Conservation (phyloP, 1,140 invertebrate species). For the Drosophila oshimai region DNA sequence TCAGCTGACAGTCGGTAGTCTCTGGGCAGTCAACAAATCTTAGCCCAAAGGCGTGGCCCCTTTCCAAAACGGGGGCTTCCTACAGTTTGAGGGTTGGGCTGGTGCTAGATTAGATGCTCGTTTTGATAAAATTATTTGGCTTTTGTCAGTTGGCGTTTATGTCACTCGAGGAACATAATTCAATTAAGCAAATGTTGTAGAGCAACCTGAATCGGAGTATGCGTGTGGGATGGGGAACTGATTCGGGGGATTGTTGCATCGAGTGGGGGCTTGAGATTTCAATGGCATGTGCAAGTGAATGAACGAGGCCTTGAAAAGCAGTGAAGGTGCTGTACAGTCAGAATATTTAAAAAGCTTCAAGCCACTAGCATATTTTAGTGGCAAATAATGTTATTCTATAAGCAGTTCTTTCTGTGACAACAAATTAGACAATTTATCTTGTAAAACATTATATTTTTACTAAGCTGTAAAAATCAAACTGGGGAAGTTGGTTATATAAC, state of each 20-base stretch:
- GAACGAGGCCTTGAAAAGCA: conserved; percentile 26
- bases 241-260: conserved; percentile 25
- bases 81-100: conserved; percentile 26
- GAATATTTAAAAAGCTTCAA: background rate
- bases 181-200: conserved; percentile 52
- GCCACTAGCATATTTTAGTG: background rate
- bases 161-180: conserved; percentile 63
- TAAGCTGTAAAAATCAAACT: too few species aligned
- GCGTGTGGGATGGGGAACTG: conserved; percentile 13
- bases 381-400: too few species aligned
- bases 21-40: conserved; percentile 48
- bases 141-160: conserved; percentile 55
- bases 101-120: conserved; percentile 28
- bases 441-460: too few species aligned
- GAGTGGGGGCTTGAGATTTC: conserved; percentile 33
- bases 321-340: background rate
- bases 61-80: conserved; percentile 17
- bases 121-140: conserved; percentile 56
- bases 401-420: too few species aligned
- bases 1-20: conserved; percentile 52
- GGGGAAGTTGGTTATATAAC: too few species aligned
- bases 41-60: conserved; percentile 23
- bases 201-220: background rate
- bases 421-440: too few species aligned
- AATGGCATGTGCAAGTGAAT: conserved; percentile 44